Conservation (phyloP, 2,797 vertebrate genomes). For the Gymnopithys bicolor region DNA sequence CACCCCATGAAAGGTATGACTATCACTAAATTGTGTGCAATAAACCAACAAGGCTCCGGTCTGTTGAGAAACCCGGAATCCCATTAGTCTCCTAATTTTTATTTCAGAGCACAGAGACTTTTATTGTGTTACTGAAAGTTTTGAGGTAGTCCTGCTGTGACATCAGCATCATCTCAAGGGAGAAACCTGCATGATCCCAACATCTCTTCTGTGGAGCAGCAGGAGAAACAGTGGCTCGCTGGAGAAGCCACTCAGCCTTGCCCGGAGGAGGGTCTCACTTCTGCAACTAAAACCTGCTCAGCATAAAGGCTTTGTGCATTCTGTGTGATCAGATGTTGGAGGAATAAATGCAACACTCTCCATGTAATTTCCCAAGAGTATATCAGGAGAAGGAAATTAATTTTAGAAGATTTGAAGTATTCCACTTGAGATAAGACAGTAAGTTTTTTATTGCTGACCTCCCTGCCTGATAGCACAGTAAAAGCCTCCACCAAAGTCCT, state of each 20-base stretch:
- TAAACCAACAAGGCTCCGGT: slow-evolving; percentile 53
- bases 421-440: neutral
- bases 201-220: neutral
- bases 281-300: neutral
- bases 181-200: neutral
- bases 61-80: slow-evolving; percentile 54
- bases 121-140: slow-evolving; percentile 64
- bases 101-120: slow-evolving; percentile 64
- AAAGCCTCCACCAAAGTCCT: neutral
- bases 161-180: neutral
- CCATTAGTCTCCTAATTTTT: slow-evolving; percentile 64
- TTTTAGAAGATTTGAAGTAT: neutral
- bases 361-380: neutral
- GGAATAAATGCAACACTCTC: neutral
- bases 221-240: neutral
- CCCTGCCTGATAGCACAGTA: neutral
- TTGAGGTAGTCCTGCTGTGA: neutral
- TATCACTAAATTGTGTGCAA: slow-evolving; percentile 66
- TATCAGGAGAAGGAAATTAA: neutral
- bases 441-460: neutral
- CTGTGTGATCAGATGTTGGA: neutral
- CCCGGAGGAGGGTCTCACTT: neutral
- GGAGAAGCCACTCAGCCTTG: neutral
- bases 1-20: slow-evolving; percentile 58
- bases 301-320: neutral